Base-by-base conservation (phyloP, 2,888 invertebrate species). In the Drymonia ruficornis region DNA sequence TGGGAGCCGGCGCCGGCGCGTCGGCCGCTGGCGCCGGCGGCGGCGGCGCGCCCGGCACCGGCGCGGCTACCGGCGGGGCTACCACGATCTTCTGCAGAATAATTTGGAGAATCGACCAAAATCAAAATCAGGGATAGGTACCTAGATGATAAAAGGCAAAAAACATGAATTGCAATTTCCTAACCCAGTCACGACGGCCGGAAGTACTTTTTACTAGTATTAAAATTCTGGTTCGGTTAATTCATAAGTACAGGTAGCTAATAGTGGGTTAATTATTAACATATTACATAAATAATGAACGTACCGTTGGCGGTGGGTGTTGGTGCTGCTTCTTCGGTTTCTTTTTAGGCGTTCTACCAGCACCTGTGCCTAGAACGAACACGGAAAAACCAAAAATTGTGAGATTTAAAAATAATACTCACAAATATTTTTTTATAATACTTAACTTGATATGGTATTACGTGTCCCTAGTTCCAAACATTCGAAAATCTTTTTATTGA, bases 321-420 rank as follows among this genome's bases (percentile, higher is more conserved):
- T 85, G 86, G 13, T 78, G 65, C 62, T 83, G 83, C 66, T 91
- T 92, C 77, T 91, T 92, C 36, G 78, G 65, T 81, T 91, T 91
- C 81, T 91, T 91, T 80, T 91, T 91, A 15, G 87, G 85, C 45
- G 88, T 87, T 73, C 89, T 84, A 53, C 85, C 86, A 18, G 84
- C 76, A 44, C 81, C 86, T 28, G 86, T 80, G 61, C 90, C 91
- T 88, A 86, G 40, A 87, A 88, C 12, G 34, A 47, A 23, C 15
- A 46, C 28, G 60, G 29, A 70, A 59, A 53, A 38, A 55, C 61
- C 52, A 56, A 55, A 47, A 59, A 57, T 42, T 44, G 42, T 12
- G 45, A 49, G 31, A 36, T 42, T 38, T 12, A 53, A 42, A n/a
- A 18, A 12, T n/a, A 34, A 50, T 45, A 58, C 50, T 52, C 53